Base-by-base conservation (phyloP, 2,797 vertebrate genomes). In the Luscinia megarhynchos region DNA sequence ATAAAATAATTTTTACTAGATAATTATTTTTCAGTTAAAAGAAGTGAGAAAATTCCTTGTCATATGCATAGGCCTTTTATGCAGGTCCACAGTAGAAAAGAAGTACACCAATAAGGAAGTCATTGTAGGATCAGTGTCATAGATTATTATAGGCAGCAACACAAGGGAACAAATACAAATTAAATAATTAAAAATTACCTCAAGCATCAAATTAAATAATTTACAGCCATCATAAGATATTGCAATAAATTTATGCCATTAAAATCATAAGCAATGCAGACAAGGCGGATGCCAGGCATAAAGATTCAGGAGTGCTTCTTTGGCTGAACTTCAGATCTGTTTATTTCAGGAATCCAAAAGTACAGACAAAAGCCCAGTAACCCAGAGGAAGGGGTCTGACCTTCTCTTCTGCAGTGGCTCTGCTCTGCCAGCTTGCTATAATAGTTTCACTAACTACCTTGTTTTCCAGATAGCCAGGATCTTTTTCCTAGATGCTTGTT, bases 121-220 rank as follows among this genome's bases (percentile, higher is more conserved):
- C 24, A 81, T 80, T 90, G 64, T 17, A 85, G 40, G 45, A 80
- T 77, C 20, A 41, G n/a, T 77, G 72, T 64, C 77, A 80, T 21
- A 62, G 22, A 68, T 67, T 74, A 67, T 40, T 77, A 76, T 45
- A 90, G 43, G 40, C 40, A 87, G 11, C 36, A 83, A 46, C 23
- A 75, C 48, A 89, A 74, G 16, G 26, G 46, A 93, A 77, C 20
- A 94, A 93, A 95, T 41, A 77, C 24, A 23, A 93, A 95, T 95
- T 93, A 95, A 92, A 91, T 81, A 72, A 96, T 95, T 96, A 89
- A 81, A 95, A 94, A 55, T 14, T 26, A 84, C 45, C 46, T 62
- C 50, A 62, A 78, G 26, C 15, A 62, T 66, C 50, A 94, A 91
- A 91, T 95, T 91, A 96, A 96, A 93, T 92, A 59, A 95, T 94